Evolutionary conservation across 2,888 invertebrate genomes (phyloP).

Genomic region (Agrotis ipsilon): DNA sequence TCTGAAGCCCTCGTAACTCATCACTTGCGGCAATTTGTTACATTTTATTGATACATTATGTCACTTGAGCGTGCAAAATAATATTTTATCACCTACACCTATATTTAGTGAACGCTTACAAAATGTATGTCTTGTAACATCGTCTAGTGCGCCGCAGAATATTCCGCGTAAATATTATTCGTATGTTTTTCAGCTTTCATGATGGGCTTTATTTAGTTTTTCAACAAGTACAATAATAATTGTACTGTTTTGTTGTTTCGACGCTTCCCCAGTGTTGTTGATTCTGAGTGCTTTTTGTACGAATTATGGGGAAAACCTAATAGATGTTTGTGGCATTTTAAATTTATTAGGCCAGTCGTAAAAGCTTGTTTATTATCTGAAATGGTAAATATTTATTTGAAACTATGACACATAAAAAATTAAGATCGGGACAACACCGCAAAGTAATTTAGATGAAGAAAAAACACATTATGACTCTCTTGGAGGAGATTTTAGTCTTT

Average conservation of each 20-base stretch:
- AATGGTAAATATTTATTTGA: constrained; percentile 37
- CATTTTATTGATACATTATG: constrained; percentile 60
- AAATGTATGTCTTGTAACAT: constrained; percentile 40
- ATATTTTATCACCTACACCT: constrained; percentile 55
- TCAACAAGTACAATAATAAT: constrained; percentile 21
- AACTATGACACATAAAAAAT: constrained; percentile 10
- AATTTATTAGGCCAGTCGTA: background rate
- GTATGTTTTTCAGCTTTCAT: constrained; percentile 37
- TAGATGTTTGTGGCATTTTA: constrained; percentile 12
- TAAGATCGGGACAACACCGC: background rate
- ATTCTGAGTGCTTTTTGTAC: background rate
- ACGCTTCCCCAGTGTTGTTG: constrained; percentile 28
- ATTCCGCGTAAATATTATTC: constrained; percentile 36
- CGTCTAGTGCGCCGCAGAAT: constrained; percentile 39
- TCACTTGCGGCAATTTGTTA: constrained; percentile 49
- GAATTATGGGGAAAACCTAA: constrained; percentile 8
- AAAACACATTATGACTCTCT: background rate
- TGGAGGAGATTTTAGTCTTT: constrained; percentile 8
- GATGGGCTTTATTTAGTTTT: constrained; percentile 36
- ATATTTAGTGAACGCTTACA: constrained; percentile 50
- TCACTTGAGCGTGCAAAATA: constrained; percentile 56
- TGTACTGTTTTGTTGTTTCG: constrained; percentile 24
- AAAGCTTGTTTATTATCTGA: constrained; percentile 14
- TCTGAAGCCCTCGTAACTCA: constrained; percentile 46
- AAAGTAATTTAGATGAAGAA: constrained; percentile 1